Evolutionary conservation across 1,140 invertebrate genomes (phyloP).

Genomic region (Hypothenemus hampei): DNA sequence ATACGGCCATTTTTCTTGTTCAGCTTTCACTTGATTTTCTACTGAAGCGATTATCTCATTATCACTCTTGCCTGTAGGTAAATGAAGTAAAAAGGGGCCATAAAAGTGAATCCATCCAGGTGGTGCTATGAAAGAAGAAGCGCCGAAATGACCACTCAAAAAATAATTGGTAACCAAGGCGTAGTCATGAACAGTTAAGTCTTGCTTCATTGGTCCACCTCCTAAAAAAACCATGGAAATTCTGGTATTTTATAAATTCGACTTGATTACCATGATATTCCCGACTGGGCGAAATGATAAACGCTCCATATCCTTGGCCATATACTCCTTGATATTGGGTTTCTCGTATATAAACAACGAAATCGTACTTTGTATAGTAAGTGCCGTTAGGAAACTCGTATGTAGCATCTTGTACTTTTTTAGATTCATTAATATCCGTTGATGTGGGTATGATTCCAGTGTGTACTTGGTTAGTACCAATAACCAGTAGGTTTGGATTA

Average conservation of each 20-base stretch:
- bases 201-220: conserved; percentile 9
- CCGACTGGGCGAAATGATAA: conserved; percentile 10
- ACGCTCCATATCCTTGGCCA: conserved; percentile 13
- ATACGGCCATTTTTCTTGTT: conserved; percentile 14
- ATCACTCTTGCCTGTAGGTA: conserved; percentile 5
- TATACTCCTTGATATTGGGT: conserved; percentile 9
- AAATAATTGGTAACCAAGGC: conserved; percentile 8
- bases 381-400: conserved; percentile 11
- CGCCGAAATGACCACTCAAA: conserved; percentile 12
- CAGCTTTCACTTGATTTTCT: not conserved
- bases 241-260: not conserved
- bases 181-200: conserved; percentile 10
- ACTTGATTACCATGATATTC: conserved; percentile 9
- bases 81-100: conserved; percentile 11
- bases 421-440: not conserved
- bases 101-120: conserved; percentile 14
- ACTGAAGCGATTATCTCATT: not conserved
- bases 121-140: not conserved
- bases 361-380: conserved; percentile 13
- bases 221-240: not conserved
- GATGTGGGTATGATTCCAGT: not conserved
- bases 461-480: conserved; percentile 1
- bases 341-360: conserved; percentile 6
- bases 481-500: not conserved
- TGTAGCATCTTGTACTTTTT: conserved; percentile 7